Evolutionary conservation across 2,888 invertebrate species (phyloP).

Genomic region (Maniola hyperantus): DNA sequence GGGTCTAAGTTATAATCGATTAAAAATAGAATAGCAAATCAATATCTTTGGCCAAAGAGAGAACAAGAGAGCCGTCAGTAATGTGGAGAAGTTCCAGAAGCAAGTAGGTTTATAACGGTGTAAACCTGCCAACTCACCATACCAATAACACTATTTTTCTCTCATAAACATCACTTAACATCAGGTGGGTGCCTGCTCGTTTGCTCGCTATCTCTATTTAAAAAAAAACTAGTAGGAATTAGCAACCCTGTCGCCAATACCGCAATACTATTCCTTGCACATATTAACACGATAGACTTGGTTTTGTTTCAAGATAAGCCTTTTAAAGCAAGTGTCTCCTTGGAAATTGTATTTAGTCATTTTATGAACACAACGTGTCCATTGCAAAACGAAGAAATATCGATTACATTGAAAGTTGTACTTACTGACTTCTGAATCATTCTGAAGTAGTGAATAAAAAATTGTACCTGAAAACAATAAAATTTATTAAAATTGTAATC

Average conservation of each 20-base stretch:
- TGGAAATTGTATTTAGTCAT: slow-evolving; percentile 1
- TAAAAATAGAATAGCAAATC: no score
- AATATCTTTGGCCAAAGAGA: no score
- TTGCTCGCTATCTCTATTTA: no score
- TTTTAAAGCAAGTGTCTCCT: slow-evolving; percentile 11
- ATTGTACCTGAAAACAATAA: neutral
- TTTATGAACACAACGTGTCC: neutral
- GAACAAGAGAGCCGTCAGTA: no score
- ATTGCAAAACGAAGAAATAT: neutral
- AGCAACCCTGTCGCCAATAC: slow-evolving; percentile 8
- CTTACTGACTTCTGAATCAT: neutral
- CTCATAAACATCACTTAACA: no score
- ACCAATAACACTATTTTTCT: no score
- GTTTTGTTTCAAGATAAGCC: slow-evolving; percentile 22
- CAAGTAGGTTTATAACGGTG: no score
- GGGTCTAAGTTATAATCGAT: no score
- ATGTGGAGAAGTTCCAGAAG: no score
- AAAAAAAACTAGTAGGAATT: neutral
- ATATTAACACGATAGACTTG: slow-evolving; percentile 16
- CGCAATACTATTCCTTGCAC: slow-evolving; percentile 21
- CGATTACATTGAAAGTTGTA: neutral
- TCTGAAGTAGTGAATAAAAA: neutral
- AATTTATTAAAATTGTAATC: neutral
- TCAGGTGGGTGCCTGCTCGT: no score
- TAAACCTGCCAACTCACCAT: no score